Evolutionary conservation across 2,888 invertebrate species (phyloP), one percentile per base, ranked within the genome.

Genomic region (Macrophya alboannulata): DNA sequence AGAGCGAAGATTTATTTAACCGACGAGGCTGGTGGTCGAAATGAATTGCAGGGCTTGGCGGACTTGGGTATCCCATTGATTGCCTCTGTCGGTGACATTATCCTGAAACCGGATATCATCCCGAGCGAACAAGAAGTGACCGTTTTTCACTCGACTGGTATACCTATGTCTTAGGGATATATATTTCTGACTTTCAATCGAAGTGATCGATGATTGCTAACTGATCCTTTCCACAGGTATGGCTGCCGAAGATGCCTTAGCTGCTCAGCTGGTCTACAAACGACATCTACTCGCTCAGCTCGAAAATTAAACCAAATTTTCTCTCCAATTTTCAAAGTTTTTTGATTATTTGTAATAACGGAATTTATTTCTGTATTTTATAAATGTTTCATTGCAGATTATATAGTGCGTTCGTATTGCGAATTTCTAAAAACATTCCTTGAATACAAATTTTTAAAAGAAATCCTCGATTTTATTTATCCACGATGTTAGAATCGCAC

Each of bases 231-330:
- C 92, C 91, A 77, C 88, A 96, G 96, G 96, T 62, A 95, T 96
- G 94, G 96, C 95, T 0, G 93, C 95, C 0, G 95, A 96, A 92
- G 96, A 96, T 92, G 95, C 94, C 48, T 95, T 95, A 51, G 94
- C 95, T 82, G 96, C 95, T 1, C 94, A 95, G 89, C 92, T 95
- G 40, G 94, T 96, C 25, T 94, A 94, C 87, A 79, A 59, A 62
- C 79, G 55, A 40, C 62, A 79, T 79, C 40, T 79, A 48, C 79
- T 68, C 17, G 37, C 31, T 62, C 62, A 62, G 62, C 25, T 25
- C 4, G 62, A 62, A 62, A 62, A 62, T 9, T 62, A 10, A 62
- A 25, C 62, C 62, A 0, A 10, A 62, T 62, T 62, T 62, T 2
- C 9, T n/a, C n/a, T n/a, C n/a, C n/a, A n/a, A n/a, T n/a, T n/a